A percentile compares a stretch with the other conserved stretches of the same genome.
Conservation (phyloP, 2,113 vertebrate genomes). For the Phyllopteryx taeniolatus region DNA sequence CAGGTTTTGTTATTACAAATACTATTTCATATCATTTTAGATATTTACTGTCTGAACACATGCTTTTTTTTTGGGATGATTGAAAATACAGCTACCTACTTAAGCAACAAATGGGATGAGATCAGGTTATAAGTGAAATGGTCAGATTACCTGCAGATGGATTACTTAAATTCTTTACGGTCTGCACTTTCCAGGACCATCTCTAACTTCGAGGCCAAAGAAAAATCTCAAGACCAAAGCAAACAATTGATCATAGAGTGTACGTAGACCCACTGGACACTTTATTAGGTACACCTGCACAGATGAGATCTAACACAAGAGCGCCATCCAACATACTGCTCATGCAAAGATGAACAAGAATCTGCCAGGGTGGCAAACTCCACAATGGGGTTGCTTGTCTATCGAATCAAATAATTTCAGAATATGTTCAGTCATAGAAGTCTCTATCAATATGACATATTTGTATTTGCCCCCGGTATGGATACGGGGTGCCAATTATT, state of each 20-base stretch:
- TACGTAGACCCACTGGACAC: neutral
- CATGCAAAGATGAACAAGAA: neutral
- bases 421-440: too few relatives aligned
- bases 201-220: slow-evolving; percentile 4
- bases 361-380: too few relatives aligned
- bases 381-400: too few relatives aligned
- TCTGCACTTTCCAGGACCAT: neutral
- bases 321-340: neutral
- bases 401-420: too few relatives aligned
- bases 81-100: neutral
- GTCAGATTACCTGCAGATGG: too few relatives aligned
- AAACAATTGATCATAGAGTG: neutral
- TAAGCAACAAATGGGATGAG: neutral
- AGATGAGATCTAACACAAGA: neutral
- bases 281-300: neutral
- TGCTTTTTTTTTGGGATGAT: neutral
- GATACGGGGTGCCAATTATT: too few relatives aligned
- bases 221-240: slow-evolving; percentile 26
- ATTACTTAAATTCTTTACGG: neutral
- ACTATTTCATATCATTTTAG: too few relatives aligned
- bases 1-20: too few relatives aligned
- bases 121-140: too few relatives aligned
- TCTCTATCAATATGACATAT: too few relatives aligned
- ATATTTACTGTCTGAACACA: too few relatives aligned
- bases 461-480: too few relatives aligned